phyloP scores from a whole-genome alignment of 2,113 vertebrate species.

The Jacana jacana region DNA sequence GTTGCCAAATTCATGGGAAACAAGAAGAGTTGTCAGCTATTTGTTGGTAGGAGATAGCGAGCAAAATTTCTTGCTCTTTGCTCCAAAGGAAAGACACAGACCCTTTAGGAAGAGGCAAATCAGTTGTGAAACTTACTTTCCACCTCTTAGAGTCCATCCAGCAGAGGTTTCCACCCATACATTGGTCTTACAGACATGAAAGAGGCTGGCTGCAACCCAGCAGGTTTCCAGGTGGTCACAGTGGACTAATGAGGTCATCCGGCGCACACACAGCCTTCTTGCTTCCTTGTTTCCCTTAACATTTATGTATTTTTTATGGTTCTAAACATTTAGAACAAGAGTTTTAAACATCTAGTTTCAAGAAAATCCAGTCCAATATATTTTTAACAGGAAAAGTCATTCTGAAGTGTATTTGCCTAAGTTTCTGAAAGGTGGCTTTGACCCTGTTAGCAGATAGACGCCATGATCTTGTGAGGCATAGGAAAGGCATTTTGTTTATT shows the following conservation, averaged over 20 bases:
- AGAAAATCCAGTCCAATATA: not conserved
- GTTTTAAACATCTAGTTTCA: constrained; percentile 41
- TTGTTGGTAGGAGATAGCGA: not conserved
- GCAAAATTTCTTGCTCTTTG: not conserved
- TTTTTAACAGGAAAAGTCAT: not conserved
- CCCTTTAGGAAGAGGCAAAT: not conserved
- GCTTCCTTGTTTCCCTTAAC: constrained; percentile 12
- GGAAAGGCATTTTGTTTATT: not conserved
- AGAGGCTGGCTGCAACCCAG: not conserved
- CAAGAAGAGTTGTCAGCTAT: not conserved
- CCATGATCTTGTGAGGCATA: not conserved
- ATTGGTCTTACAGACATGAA: not conserved
- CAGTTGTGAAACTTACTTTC: not conserved
- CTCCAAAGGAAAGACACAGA: not conserved
- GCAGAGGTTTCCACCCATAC: not conserved
- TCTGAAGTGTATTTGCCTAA: not conserved
- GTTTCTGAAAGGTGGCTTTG: not conserved
- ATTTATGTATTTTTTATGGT: constrained; percentile 60
- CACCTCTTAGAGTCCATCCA: not conserved
- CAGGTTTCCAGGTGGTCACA: constrained; percentile 22
- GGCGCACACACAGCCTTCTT: not conserved
- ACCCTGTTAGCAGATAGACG: not conserved
- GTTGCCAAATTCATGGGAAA: not conserved
- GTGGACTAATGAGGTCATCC: not conserved
- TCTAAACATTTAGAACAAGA: constrained; percentile 22